A percentile compares a stretch with the other conserved stretches of the same genome.
phyloP scores from a whole-genome alignment of 2,797 vertebrate species.

The Chiloscyllium punctatum region DNA sequence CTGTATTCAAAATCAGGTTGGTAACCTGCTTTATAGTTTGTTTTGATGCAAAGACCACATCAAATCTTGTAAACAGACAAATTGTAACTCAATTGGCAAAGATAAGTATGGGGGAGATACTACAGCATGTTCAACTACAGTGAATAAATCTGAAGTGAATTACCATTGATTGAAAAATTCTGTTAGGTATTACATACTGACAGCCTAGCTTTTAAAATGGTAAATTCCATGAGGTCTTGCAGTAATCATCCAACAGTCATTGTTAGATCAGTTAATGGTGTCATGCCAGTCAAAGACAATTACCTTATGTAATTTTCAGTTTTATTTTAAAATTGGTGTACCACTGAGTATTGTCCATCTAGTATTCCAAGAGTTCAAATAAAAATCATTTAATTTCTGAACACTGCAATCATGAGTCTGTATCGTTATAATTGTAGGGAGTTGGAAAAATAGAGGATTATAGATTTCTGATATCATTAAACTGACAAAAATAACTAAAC shows the following conservation, averaged over 20 bases:
- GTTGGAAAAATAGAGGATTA: neutral
- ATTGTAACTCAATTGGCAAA: neutral
- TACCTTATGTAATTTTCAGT: neutral
- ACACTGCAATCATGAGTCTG: neutral
- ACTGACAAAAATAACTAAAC: neutral
- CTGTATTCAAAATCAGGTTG: neutral
- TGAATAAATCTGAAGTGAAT: neutral
- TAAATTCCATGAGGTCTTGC: neutral
- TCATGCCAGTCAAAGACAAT: neutral
- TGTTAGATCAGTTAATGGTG: neutral
- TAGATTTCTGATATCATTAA: slow-evolving; percentile 7
- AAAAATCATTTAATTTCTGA: neutral
- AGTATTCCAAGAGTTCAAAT: slow-evolving; percentile 7
- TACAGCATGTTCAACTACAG: neutral
- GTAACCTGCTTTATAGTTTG: neutral
- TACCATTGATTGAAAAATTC: neutral
- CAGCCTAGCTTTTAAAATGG: neutral
- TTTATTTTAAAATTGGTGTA: neutral
- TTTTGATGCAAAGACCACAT: neutral
- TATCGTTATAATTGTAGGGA: neutral
- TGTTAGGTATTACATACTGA: neutral
- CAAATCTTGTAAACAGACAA: neutral
- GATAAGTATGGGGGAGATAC: neutral
- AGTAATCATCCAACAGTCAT: neutral
- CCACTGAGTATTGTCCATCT: neutral